Percentiles rank a stretch among this genome's conserved stretches.
Conservation (phyloP, 2,888 invertebrate genomes). For the Atethmia centrago region DNA sequence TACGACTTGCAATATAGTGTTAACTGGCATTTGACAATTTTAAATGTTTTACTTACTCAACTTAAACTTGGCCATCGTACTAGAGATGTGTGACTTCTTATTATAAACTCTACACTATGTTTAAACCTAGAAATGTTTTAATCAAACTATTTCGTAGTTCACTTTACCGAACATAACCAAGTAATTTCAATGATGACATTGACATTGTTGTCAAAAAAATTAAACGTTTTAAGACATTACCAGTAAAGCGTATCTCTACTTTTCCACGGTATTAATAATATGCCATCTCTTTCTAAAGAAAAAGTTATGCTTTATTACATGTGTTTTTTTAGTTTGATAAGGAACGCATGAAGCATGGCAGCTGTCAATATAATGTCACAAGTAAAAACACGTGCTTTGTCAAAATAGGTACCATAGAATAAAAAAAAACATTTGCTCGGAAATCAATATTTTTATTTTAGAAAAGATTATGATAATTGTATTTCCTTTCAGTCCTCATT, state of each 20-base stretch:
- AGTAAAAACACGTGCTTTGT: conserved; percentile 49
- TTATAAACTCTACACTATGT: conserved; percentile 15
- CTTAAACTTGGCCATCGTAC: conserved; percentile 84
- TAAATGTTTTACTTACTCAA: conserved; percentile 78
- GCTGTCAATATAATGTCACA: conserved; percentile 42
- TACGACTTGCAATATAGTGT: neutral
- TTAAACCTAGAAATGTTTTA: neutral
- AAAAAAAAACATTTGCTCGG: conserved; percentile 13
- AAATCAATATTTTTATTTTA: neutral
- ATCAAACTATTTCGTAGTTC: neutral
- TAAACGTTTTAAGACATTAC: neutral
- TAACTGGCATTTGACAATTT: neutral
- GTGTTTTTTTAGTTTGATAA: accelerated
- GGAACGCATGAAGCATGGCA: conserved; percentile 39
- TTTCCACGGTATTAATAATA: neutral
- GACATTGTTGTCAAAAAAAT: conserved; percentile 10
- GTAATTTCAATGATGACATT: conserved; percentile 12
- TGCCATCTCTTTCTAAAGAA: neutral
- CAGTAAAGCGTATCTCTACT: neutral
- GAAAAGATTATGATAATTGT: neutral
- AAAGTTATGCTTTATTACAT: neutral
- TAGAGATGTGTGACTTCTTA: conserved; percentile 17
- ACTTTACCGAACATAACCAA: conserved; percentile 44
- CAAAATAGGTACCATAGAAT: conserved; percentile 12
- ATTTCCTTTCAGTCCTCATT: neutral